Evolutionary conservation across 2,113 vertebrate species (phyloP).

Genomic region (Microtus pennsylvanicus): DNA sequence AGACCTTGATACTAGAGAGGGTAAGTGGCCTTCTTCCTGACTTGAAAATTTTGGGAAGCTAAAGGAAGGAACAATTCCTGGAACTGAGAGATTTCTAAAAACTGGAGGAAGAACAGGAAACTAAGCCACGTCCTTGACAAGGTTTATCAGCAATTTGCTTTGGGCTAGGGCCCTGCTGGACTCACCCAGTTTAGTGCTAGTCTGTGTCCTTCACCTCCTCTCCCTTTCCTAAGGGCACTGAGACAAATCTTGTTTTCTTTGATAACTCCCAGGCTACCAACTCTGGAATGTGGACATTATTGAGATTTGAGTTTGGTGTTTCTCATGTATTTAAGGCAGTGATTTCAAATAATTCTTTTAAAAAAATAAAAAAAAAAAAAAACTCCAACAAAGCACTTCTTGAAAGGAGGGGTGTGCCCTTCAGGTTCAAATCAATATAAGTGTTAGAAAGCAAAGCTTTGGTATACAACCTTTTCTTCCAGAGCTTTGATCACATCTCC

Average conservation of each 20-base stretch:
- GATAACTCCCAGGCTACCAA: neutral
- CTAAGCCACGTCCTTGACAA: slow-evolving; percentile 83
- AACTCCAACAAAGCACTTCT: neutral
- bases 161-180: slow-evolving; percentile 76
- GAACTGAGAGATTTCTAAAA: slow-evolving; percentile 66
- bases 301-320: slow-evolving; percentile 36
- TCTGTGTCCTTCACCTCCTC: neutral
- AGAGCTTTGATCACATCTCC: neutral
- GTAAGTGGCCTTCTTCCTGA: slow-evolving; percentile 77
- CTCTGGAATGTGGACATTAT: neutral
- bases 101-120: slow-evolving; percentile 59
- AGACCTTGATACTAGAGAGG: slow-evolving; percentile 64
- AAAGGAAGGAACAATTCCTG: slow-evolving; percentile 76
- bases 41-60: slow-evolving; percentile 80
- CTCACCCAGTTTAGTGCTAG: neutral
- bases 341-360: slow-evolving; percentile 47
- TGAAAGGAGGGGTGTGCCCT: neutral
- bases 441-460: neutral
- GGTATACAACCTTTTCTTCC: neutral
- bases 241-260: neutral
- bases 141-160: slow-evolving; percentile 84
- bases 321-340: slow-evolving; percentile 76
- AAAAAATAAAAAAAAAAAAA: neutral
- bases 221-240: neutral
- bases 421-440: neutral